Conservation (phyloP, 1,140 invertebrate species). For the Streblospio benedicti region DNA sequence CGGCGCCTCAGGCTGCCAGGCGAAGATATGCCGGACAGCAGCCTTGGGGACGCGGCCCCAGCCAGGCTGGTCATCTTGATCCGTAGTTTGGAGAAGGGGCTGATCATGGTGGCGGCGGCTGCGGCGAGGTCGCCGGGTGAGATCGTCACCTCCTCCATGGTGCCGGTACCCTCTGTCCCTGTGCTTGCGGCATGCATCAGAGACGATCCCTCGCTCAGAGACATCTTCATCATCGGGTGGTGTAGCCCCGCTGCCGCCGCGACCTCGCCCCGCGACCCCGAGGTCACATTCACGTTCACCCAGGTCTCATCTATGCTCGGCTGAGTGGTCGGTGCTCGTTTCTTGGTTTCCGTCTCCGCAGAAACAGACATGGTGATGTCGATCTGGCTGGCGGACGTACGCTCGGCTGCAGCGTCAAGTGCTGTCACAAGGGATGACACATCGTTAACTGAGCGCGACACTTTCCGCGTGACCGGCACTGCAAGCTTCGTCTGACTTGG, state of each 20-base stretch:
- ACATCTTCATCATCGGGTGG: constrained; percentile 8
- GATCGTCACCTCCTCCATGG: not conserved
- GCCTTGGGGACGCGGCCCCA: not conserved
- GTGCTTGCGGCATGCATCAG: not conserved
- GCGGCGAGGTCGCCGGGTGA: not conserved
- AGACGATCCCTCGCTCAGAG: constrained; percentile 7
- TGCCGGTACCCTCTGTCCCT: not conserved
- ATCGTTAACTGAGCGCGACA: no score
- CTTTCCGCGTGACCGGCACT: no score
- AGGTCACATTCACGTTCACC: not conserved
- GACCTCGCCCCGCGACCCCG: not conserved
- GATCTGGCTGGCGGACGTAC: not conserved
- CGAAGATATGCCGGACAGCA: not conserved
- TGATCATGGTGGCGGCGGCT: not conserved
- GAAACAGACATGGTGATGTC: not conserved
- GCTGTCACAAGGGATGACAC: constrained; percentile 2
- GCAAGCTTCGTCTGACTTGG: no score
- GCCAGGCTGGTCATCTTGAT: constrained; percentile 2
- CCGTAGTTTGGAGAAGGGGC: constrained; percentile 1
- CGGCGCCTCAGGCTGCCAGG: not conserved
- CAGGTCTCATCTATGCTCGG: not conserved
- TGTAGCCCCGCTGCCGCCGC: not conserved
- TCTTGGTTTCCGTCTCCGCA: not conserved
- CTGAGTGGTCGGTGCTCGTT: not conserved
- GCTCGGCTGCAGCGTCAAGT: not conserved